Evolutionary conservation across 1,140 invertebrate species (phyloP).

Genomic region (Bombus consobrinus): DNA sequence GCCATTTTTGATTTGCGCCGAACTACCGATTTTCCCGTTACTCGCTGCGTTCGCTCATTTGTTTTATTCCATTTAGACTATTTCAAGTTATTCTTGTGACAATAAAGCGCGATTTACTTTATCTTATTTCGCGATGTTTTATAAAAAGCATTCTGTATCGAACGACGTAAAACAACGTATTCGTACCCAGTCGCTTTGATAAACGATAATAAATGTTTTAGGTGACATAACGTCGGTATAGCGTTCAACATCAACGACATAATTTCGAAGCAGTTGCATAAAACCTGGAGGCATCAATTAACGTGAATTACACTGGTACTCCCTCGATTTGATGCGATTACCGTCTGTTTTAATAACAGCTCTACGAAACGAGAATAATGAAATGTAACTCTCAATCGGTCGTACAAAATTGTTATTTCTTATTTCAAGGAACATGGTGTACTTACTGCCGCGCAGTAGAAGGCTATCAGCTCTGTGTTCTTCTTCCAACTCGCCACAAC

Average conservation of each 20-base stretch:
- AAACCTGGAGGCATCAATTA: slow-evolving; percentile 59
- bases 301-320: slow-evolving; percentile 52
- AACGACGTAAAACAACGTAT: too few species aligned
- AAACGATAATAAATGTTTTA: background rate
- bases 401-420: slow-evolving; percentile 1
- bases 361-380: slow-evolving; percentile 47
- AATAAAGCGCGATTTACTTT: background rate
- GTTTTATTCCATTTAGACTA: too few species aligned
- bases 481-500: background rate
- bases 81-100: too few species aligned
- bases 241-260: slow-evolving; percentile 34
- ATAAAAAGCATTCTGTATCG: background rate
- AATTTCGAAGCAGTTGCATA: slow-evolving; percentile 60
- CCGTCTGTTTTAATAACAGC: slow-evolving; percentile 55
- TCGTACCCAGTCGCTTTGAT: background rate
- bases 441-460: background rate
- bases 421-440: background rate
- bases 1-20: background rate
- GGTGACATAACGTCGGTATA: background rate
- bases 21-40: too few species aligned
- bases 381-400: slow-evolving; percentile 39
- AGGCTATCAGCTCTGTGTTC: background rate
- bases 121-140: background rate
- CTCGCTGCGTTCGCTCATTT: background rate
- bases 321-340: slow-evolving; percentile 55